Percentiles rank a stretch among this genome's conserved stretches.
phyloP scores from a whole-genome alignment of 2,888 invertebrate genomes.

The Caenorhabditis auriculariae region DNA sequence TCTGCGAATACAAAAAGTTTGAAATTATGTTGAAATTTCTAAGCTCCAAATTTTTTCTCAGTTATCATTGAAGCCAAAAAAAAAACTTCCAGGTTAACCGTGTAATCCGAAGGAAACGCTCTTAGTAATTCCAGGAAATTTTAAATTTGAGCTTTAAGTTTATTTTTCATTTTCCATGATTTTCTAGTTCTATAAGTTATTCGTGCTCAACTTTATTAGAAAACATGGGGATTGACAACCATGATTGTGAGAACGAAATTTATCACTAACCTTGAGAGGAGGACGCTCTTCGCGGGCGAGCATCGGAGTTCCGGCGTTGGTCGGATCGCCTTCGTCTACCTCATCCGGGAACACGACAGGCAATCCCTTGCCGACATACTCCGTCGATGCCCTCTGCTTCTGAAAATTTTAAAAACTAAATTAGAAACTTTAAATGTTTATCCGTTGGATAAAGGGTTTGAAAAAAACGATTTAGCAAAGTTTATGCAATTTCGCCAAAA shows the following conservation, averaged over 20 bases:
- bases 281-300: slow-evolving; percentile 93
- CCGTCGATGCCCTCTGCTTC: slow-evolving; percentile 27
- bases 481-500: too few relatives aligned
- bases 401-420: neutral
- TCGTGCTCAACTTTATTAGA: slow-evolving; percentile 12
- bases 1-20: neutral
- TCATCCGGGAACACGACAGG: slow-evolving; percentile 94
- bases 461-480: too few relatives aligned
- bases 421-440: too few relatives aligned
- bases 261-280: slow-evolving; percentile 70
- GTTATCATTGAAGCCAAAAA: too few relatives aligned
- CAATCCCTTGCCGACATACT: slow-evolving; percentile 69
- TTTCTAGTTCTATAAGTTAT: slow-evolving; percentile 6
- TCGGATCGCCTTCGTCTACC: slow-evolving; percentile 73
- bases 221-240: neutral
- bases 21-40: too few relatives aligned
- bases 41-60: too few relatives aligned
- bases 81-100: too few relatives aligned
- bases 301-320: slow-evolving; percentile 80
- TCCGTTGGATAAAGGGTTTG: too few relatives aligned
- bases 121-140: too few relatives aligned
- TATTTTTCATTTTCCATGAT: neutral
- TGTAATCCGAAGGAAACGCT: too few relatives aligned
- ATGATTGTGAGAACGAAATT: neutral
- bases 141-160: too few relatives aligned